Base-by-base conservation (phyloP, 2,888 invertebrate genomes). In the Dilophus febrilis region DNA sequence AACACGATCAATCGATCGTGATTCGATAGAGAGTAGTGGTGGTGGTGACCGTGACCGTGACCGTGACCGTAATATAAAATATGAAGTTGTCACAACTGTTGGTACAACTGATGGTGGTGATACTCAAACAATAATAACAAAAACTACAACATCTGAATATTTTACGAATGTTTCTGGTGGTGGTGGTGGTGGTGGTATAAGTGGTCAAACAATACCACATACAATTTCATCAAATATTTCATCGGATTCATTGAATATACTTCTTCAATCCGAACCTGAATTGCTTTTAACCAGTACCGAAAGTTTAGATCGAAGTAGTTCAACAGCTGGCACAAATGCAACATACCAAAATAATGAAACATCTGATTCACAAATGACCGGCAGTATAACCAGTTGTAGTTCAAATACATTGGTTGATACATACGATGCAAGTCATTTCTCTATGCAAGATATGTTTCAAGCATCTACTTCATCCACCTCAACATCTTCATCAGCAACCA, bases 331-430 rank as follows among this genome's bases (percentile, higher is more conserved):
- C 1, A 85, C 85, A 2, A 74, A 84, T 49, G 85, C 84, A 11
- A 84, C 84, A 1, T 83, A 81, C 53, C 83, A 83, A 54, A 82
- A 79, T 48, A 84, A 85, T 58, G 79, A 79, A 0, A 84, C 85
- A 53, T 86, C 85, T 1, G 74, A 83, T 30, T 86, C 85, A 1
- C 74, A 83, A 30, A 83, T 84, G 77, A 84, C 85, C 1, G 83
- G 84, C 40, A 85, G 85, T 57, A 73, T 84, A 40, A 84, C 85
- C 16, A 85, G 85, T 57, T 74, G 72, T 46, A 84, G 83, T 47
- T 85, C 85, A 41, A 84, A 83, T 57, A 85, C 85, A 12, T 74
- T 86, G 70, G 80, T 86, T 40, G 84, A 85, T 18, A n/a, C 39
- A 22, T 14, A 13, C n/a, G 35, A 35, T 26, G 18, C 33, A 12